Conservation (phyloP, 2,797 vertebrate species). For the Ficedula albicollis region DNA sequence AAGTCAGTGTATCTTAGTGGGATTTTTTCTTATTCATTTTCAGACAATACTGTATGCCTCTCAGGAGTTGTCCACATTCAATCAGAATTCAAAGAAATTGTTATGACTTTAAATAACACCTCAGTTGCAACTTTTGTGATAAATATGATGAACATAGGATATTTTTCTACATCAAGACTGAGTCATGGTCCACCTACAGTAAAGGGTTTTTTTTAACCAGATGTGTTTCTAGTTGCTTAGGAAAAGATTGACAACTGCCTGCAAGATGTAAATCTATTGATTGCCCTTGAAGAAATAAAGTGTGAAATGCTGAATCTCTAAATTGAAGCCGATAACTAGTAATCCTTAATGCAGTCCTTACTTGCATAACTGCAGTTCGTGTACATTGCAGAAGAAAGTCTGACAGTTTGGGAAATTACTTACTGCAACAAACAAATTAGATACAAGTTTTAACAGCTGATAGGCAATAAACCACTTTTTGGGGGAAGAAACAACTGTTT, state of each 20-base stretch:
- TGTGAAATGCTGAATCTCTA: neutral
- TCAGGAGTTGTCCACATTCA: neutral
- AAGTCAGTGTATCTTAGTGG: neutral
- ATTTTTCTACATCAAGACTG: neutral
- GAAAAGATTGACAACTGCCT: neutral
- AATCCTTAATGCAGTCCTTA: neutral
- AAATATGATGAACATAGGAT: neutral
- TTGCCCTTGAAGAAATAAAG: neutral
- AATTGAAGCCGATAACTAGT: neutral
- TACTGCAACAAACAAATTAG: neutral
- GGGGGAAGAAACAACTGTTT: neutral
- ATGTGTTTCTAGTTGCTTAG: neutral
- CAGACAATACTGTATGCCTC: neutral
- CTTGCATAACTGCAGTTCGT: neutral
- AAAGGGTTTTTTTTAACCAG: neutral
- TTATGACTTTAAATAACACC: neutral
- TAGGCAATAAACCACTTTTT: neutral
- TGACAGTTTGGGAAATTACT: neutral
- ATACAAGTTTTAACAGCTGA: neutral
- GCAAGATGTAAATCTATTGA: neutral
- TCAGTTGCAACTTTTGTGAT: neutral
- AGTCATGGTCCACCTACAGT: neutral
- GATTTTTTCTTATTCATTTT: neutral
- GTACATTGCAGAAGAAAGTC: neutral
- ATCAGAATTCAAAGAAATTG: neutral